Conservation (phyloP, 2,113 vertebrate species). For the Ochotona curzoniae region DNA sequence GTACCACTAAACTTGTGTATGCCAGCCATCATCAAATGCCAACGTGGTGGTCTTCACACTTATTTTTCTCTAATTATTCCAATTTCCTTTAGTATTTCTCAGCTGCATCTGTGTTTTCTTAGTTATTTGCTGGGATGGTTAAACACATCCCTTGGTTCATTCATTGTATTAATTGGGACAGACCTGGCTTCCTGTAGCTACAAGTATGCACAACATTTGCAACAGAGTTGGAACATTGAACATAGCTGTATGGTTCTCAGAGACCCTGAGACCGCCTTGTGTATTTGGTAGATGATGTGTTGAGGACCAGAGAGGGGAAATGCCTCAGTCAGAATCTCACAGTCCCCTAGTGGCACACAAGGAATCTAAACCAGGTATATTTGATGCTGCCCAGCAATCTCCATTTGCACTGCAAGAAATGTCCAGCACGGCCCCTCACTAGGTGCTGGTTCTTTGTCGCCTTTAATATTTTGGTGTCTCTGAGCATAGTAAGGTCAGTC, state of each 20-base stretch:
- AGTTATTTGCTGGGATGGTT: neutral
- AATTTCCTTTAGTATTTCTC: neutral
- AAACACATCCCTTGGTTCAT: neutral
- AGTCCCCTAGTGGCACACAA: neutral
- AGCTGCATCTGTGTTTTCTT: neutral
- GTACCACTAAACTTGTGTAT: neutral
- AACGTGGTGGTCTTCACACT: neutral
- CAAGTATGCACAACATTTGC: rapidly evolving
- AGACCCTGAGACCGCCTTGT: neutral
- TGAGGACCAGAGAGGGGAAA: neutral
- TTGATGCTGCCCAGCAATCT: neutral
- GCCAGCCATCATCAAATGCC: neutral
- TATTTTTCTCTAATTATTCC: neutral
- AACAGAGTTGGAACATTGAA: neutral
- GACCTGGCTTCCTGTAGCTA: neutral
- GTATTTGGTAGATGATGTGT: neutral
- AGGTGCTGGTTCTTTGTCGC: neutral
- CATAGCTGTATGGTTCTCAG: neutral
- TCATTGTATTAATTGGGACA: neutral
- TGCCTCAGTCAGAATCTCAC: neutral
- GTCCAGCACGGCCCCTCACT: rapidly evolving
- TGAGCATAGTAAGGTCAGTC: neutral
- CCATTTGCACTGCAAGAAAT: neutral
- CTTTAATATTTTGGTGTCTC: neutral
- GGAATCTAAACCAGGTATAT: neutral